A percentile compares a stretch with the other conserved stretches of the same genome.
These are phyloP conservation scores for Numenius phaeopus DNA, from an alignment of 2,797 vertebrate genomes.

Conservation along the genomic window DNA sequence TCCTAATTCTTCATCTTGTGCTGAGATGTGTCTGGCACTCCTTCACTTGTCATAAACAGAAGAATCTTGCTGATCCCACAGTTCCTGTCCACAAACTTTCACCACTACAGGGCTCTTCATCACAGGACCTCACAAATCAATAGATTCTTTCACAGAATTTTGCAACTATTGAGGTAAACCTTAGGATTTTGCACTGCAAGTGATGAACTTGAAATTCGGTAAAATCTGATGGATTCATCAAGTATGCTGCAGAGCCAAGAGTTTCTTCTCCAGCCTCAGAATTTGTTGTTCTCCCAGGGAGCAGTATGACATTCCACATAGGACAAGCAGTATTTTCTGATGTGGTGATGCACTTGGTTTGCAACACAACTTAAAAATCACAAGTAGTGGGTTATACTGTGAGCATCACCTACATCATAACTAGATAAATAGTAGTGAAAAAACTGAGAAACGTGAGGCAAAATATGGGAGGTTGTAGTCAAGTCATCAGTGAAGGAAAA, in stretches of 20 bases:
- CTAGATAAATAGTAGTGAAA: background rate
- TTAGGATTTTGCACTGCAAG: background rate
- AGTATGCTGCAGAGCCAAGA: background rate
- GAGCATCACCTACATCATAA: background rate
- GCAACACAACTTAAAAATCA: background rate
- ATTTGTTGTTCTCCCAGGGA: background rate
- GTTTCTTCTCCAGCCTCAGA: background rate
- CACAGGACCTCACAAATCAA: background rate
- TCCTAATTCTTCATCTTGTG: background rate
- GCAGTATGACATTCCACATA: background rate
- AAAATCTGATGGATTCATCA: background rate
- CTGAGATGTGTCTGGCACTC: slow-evolving; percentile 6
- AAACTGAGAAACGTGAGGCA: background rate
- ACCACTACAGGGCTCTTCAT: background rate
- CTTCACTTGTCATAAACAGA: slow-evolving; percentile 19
- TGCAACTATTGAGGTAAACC: background rate
- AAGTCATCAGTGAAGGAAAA: background rate
- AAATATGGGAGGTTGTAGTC: background rate
- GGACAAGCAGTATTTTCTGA: background rate
- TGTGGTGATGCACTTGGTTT: background rate
- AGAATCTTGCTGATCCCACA: slow-evolving; percentile 10
- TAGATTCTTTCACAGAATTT: background rate
- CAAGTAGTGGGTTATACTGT: background rate
- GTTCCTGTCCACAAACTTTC: background rate
- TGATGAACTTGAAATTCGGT: background rate